Conservation (phyloP, 2,797 vertebrate species). For the Steatocranus sp. region DNA sequence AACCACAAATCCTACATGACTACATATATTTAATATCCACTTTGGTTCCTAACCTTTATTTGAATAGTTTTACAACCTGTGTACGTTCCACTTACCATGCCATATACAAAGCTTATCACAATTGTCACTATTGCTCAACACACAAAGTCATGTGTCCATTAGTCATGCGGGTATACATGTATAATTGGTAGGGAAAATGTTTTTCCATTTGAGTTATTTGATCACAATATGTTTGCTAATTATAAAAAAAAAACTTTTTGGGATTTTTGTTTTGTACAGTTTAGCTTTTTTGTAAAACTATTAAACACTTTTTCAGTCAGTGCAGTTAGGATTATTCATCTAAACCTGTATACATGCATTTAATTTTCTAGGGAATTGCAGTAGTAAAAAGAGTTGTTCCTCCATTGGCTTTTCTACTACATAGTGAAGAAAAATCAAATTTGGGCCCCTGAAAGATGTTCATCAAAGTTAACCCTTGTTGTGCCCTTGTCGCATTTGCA, state of each 20-base stretch:
- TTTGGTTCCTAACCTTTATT: neutral
- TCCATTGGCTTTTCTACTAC: neutral
- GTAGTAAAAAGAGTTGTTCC: neutral
- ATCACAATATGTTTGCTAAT: neutral
- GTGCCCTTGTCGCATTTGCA: neutral
- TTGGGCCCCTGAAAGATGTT: neutral
- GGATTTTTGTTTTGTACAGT: neutral
- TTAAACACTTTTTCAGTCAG: neutral
- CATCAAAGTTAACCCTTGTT: neutral
- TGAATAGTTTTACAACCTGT: neutral
- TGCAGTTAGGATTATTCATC: neutral
- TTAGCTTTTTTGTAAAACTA: neutral
- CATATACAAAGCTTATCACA: neutral
- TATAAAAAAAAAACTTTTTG: neutral
- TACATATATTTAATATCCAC: neutral
- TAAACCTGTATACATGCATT: neutral
- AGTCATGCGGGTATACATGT: neutral
- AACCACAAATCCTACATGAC: neutral
- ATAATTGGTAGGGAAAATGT: neutral
- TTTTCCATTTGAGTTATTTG: neutral
- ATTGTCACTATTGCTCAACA: neutral
- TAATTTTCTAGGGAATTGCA: neutral
- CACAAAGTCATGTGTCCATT: neutral
- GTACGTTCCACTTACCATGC: neutral
- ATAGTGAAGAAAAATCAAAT: neutral